phyloP scores from a whole-genome alignment of 2,888 invertebrate genomes.

The Schizaphis graminum region DNA sequence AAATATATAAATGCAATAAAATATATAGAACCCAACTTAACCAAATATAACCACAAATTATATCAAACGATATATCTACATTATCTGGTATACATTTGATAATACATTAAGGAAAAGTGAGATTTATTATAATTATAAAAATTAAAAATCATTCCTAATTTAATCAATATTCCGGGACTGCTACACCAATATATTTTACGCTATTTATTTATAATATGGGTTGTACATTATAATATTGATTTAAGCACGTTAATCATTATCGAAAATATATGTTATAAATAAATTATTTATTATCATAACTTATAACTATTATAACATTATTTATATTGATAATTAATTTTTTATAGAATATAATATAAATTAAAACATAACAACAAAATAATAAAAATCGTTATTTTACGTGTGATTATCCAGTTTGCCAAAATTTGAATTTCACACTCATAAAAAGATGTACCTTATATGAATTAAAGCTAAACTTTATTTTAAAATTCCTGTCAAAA shows the following conservation, averaged over 20 bases:
- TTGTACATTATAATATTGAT: neutral
- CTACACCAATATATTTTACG: neutral
- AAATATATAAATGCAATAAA: neutral
- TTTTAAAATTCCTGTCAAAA: neutral
- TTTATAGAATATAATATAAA: too few relatives aligned
- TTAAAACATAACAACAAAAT: neutral
- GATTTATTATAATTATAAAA: neutral
- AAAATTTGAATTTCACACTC: neutral
- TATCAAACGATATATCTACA: neutral
- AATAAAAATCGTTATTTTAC: neutral
- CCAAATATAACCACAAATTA: neutral
- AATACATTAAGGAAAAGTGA: neutral
- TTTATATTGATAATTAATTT: too few relatives aligned
- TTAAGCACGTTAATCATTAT: neutral
- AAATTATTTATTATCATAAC: too few relatives aligned
- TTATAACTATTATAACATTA: too few relatives aligned
- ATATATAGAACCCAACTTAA: neutral
- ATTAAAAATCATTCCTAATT: neutral
- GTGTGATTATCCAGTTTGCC: neutral
- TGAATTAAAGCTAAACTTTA: neutral
- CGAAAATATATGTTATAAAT: neutral
- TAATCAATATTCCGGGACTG: neutral
- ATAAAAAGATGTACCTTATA: neutral
- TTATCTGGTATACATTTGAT: neutral
- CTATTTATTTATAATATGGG: neutral